Evolutionary conservation across 2,888 invertebrate species (phyloP).

Genomic region (Rotaria macrura): DNA sequence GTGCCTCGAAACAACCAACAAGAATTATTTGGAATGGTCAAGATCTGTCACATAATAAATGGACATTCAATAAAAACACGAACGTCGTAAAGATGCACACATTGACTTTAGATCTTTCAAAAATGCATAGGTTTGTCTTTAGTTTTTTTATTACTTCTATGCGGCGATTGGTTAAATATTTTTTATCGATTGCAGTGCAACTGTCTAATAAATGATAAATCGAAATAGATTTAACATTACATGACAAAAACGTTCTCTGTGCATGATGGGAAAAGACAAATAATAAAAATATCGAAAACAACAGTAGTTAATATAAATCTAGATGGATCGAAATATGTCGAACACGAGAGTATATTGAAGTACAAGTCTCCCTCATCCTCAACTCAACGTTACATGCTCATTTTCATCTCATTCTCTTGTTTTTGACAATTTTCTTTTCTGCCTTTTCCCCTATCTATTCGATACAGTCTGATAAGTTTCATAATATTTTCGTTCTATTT

Average conservation of each 20-base stretch:
- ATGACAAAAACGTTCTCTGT: background rate
- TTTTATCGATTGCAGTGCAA: background rate
- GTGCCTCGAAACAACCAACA: background rate
- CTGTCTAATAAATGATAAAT: background rate
- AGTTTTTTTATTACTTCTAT: background rate
- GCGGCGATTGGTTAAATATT: background rate
- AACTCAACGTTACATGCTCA: too few species aligned
- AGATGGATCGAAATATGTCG: too few species aligned
- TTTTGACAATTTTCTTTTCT: too few species aligned
- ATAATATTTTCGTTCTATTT: too few species aligned
- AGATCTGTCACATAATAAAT: background rate
- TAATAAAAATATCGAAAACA: too few species aligned
- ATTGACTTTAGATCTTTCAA: background rate
- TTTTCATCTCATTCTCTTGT: too few species aligned
- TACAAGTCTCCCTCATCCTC: too few species aligned
- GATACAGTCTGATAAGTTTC: too few species aligned
- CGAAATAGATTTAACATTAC: background rate
- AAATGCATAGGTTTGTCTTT: background rate
- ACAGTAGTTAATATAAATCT: too few species aligned
- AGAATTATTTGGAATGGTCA: conserved; percentile 16
- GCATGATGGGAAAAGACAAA: too few species aligned
- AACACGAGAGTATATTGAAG: too few species aligned
- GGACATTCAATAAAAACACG: background rate
- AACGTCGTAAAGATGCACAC: background rate
- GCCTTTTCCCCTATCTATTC: too few species aligned